These are phyloP conservation scores for Mellivora capensis DNA, from an alignment of 2,113 vertebrate species.

Conservation along the genomic window DNA sequence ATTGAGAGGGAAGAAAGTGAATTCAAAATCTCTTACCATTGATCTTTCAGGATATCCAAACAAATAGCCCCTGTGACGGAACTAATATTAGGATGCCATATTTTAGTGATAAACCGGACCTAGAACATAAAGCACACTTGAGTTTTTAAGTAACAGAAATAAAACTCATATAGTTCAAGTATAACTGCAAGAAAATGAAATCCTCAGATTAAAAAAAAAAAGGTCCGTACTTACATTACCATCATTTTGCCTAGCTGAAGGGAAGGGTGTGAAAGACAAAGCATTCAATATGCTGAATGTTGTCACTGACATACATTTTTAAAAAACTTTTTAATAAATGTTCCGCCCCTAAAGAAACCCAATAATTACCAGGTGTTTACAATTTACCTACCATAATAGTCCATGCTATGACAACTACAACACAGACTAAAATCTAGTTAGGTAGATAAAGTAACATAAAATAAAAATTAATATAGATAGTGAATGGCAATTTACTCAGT, in stretches of 20 bases:
- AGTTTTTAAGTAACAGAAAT: slow-evolving; percentile 56
- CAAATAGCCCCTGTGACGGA: slow-evolving; percentile 99
- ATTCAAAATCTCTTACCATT: slow-evolving; percentile 90
- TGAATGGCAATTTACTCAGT: neutral
- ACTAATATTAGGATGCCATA: slow-evolving; percentile 99
- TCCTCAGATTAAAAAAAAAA: neutral
- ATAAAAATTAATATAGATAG: neutral
- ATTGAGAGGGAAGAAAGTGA: slow-evolving; percentile 13
- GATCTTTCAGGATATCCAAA: slow-evolving; percentile 99
- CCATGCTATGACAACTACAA: slow-evolving; percentile 1
- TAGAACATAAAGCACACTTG: slow-evolving; percentile 81
- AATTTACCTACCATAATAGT: neutral
- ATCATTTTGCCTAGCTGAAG: slow-evolving; percentile 29
- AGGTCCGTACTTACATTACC: neutral
- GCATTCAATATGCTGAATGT: neutral
- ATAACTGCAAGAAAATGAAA: slow-evolving; percentile 39
- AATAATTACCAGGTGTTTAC: neutral
- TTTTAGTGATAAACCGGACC: slow-evolving; percentile 99
- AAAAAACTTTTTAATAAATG: slow-evolving; percentile 21
- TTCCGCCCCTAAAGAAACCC: neutral
- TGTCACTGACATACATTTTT: neutral
- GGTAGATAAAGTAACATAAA: neutral
- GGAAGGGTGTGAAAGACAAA: neutral
- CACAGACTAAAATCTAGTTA: neutral
- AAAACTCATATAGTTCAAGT: slow-evolving; percentile 23